Conservation (phyloP, 2,888 invertebrate genomes). For the Caenorhabditis sp. region DNA sequence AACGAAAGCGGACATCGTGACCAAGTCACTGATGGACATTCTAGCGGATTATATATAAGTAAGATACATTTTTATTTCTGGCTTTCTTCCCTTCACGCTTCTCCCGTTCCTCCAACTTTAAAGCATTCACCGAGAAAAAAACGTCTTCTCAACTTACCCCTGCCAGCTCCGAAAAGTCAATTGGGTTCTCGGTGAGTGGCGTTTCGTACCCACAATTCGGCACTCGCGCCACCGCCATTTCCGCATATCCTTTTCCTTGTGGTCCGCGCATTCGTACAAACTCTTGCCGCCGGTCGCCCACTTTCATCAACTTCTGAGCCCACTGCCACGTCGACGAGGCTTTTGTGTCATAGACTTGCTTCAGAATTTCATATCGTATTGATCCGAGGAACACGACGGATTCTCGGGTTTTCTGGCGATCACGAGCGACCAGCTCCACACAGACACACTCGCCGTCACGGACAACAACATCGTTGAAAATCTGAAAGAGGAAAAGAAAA, state of each 20-base stretch:
- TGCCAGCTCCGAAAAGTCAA: conserved; percentile 77
- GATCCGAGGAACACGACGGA: conserved; percentile 98
- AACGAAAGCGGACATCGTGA: too few species aligned
- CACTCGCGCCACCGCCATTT: conserved; percentile 89
- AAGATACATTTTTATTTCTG: too few species aligned
- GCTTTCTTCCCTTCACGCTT: too few species aligned
- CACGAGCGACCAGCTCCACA: conserved; percentile 95
- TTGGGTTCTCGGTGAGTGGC: conserved; percentile 90
- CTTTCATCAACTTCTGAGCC: conserved; percentile 84
- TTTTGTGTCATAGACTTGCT: conserved; percentile 86
- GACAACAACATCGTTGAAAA: conserved; percentile 97
- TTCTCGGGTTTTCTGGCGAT: conserved; percentile 87
- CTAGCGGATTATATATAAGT: too few species aligned
- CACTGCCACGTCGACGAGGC: conserved; percentile 83
- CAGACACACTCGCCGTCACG: conserved; percentile 99
- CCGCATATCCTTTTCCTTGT: conserved; percentile 92
- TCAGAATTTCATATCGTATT: conserved; percentile 96
- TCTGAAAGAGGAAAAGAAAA: conserved; percentile 85
- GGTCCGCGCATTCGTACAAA: conserved; percentile 99
- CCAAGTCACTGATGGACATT: too few species aligned
- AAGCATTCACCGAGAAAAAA: background rate
- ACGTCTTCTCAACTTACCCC: conserved; percentile 54
- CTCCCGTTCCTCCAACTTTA: background rate
- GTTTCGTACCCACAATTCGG: conserved; percentile 93
- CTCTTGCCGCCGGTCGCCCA: conserved; percentile 89